Evolutionary conservation across 2,888 invertebrate genomes (phyloP), one percentile per base, ranked within the genome.

Genomic region (Apotomis betuletana): DNA sequence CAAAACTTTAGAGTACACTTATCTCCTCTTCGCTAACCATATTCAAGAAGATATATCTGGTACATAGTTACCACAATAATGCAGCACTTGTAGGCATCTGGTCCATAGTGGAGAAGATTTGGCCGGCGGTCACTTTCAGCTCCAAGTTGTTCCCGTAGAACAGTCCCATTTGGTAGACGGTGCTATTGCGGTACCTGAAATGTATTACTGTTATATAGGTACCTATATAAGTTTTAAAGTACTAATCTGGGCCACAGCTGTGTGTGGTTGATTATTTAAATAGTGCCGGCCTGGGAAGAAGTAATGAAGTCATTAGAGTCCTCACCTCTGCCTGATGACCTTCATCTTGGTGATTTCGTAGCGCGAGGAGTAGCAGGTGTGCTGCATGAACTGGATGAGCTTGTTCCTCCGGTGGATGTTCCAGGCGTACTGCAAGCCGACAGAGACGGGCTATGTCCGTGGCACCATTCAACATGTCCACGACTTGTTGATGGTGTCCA

Each of bases 181-280:
- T 46, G 4, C 65, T 65, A 6, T 27, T 46, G 3, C 8, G 41
- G 65, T 57, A 65, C 12, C 65, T 65, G 36, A 4, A 63, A 63
- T 9, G 3, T 3, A 64, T 49, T 9, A 44, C 8, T 8, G 1
- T 44, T 44, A 44, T 44, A 44, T 8, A 44, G 44, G 44, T 5
- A 10, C 8, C 9, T 49, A 49, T 49, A 49, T 41, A 3, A 41
- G 27, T 27, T 27, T 41, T 41, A 41, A 41, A 41, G 27, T 27
- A 27, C 27, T 27, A 27, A 27, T 27, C 27, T 27, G 27, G 27
- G 27, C 27, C 27, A 27, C 27, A 27, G 27, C 2, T 27, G 27
- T 27, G 27, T 27, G 27, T 27, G 27, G 27, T 27, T 27, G 27
- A 27, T 27, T 27, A 27, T 2, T 27, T 27, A 27, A 27, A 27